Evolutionary conservation across 1,140 invertebrate species (phyloP).

Genomic region (Aphelenchoides besseyi): DNA sequence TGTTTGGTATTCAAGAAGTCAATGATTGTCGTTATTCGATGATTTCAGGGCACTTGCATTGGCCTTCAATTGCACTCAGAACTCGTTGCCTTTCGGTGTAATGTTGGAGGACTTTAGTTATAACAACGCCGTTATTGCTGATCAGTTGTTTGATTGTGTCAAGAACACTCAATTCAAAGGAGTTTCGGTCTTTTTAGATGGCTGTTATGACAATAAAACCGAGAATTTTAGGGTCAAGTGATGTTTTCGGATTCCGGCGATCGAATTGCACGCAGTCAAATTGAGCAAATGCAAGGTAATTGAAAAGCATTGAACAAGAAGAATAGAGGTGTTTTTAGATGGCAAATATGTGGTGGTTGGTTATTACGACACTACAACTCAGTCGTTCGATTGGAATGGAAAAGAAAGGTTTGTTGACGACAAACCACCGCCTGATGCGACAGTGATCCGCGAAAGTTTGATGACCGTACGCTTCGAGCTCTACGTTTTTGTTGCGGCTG

Average conservation of each 20-base stretch:
- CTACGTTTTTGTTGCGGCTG: conserved; percentile 62
- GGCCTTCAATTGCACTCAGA: conserved; percentile 83
- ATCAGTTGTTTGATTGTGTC: conserved; percentile 92
- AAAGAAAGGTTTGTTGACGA: conserved; percentile 76
- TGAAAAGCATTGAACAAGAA: not conserved
- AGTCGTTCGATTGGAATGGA: conserved; percentile 88
- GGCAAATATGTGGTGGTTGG: conserved; percentile 91
- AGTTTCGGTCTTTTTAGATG: conserved; percentile 77
- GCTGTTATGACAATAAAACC: too few relatives aligned
- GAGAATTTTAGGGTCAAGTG: conserved; percentile 66
- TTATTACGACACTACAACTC: conserved; percentile 88
- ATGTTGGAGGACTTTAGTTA: conserved; percentile 91
- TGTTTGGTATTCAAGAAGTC: conserved; percentile 73
- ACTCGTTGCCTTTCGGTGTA: conserved; percentile 71
- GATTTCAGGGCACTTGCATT: conserved; percentile 57
- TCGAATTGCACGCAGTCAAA: conserved; percentile 94
- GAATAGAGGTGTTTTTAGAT: conserved; percentile 67
- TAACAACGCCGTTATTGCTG: conserved; percentile 85
- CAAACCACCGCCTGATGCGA: conserved; percentile 59
- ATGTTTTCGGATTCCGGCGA: conserved; percentile 80
- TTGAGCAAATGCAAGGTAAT: conserved; percentile 78
- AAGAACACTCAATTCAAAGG: conserved; percentile 95
- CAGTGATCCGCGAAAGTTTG: conserved; percentile 50
- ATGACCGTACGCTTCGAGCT: conserved; percentile 54
- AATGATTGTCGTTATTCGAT: conserved; percentile 16